Evolutionary conservation across 2,888 invertebrate species (phyloP).

Genomic region (Drosophila pseudotakahashii): DNA sequence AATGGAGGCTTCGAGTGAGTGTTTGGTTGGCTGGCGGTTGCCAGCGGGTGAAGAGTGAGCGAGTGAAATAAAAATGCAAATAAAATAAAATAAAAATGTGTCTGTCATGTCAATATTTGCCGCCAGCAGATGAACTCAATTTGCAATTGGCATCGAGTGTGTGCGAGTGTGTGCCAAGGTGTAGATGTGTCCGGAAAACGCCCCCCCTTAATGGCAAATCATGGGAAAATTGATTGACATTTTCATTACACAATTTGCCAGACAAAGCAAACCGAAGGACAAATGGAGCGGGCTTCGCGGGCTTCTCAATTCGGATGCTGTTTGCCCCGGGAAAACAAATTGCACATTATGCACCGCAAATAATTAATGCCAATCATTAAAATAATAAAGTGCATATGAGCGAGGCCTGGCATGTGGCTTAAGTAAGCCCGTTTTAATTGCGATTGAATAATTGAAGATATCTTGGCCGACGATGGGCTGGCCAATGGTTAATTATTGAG

Average conservation of each 20-base stretch:
- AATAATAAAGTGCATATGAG: constrained; percentile 63
- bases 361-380: constrained; percentile 74
- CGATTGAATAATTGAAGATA: constrained; percentile 37
- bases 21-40: background rate
- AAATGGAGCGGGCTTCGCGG: constrained; percentile 34
- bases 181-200: constrained; percentile 30
- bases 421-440: constrained; percentile 38
- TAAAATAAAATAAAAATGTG: constrained; percentile 81
- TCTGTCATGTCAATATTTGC: constrained; percentile 82
- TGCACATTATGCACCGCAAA: constrained; percentile 73
- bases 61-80: constrained; percentile 78
- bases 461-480: constrained; percentile 1
- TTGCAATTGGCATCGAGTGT: constrained; percentile 75
- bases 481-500: constrained; percentile 55
- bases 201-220: constrained; percentile 69
- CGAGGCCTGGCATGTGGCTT: constrained; percentile 15
- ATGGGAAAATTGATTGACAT: constrained; percentile 82
- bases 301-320: constrained; percentile 32
- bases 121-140: constrained; percentile 80
- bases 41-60: constrained; percentile 52
- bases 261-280: constrained; percentile 52
- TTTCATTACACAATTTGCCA: constrained; percentile 78
- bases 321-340: constrained; percentile 53
- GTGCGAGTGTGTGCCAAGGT: constrained; percentile 39
- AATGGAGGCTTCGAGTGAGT: constrained; percentile 9